Percentiles rank a stretch among this genome's conserved stretches.
Evolutionary conservation across 2,113 vertebrate genomes (phyloP).

Genomic region (Bagarius yarrelli): DNA sequence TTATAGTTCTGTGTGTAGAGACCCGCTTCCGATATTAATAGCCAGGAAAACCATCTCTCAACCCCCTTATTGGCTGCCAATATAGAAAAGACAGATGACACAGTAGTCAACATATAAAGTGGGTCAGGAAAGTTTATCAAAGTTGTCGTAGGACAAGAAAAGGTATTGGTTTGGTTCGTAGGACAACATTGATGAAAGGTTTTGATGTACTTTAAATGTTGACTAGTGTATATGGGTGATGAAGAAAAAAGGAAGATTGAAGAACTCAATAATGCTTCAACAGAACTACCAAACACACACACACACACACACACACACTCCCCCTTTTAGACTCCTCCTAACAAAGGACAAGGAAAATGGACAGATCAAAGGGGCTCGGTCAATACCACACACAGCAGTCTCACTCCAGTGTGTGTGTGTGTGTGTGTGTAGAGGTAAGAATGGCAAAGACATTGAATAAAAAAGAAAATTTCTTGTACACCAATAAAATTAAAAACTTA

Average conservation of each 20-base stretch:
- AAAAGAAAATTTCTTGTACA: too few species aligned
- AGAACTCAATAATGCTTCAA: slow-evolving; percentile 91
- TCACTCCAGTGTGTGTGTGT: slow-evolving; percentile 39
- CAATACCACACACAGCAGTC: slow-evolving; percentile 83
- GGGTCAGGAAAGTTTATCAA: too few species aligned
- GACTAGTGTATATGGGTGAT: slow-evolving; percentile 51
- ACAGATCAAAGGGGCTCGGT: slow-evolving; percentile 84
- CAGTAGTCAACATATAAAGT: too few species aligned
- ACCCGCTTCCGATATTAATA: slow-evolving; percentile 81
- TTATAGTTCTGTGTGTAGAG: slow-evolving; percentile 86
- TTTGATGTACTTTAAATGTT: too few species aligned
- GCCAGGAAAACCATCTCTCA: slow-evolving; percentile 39
- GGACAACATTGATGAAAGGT: too few species aligned
- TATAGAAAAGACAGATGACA: slow-evolving; percentile 68
- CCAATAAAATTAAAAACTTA: too few species aligned
- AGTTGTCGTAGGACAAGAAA: too few species aligned
- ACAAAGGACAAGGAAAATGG: slow-evolving; percentile 84
- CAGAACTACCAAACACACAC: slow-evolving; percentile 62
- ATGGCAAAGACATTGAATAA: too few species aligned
- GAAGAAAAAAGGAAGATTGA: slow-evolving; percentile 69
- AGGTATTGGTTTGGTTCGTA: too few species aligned
- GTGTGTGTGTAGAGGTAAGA: slow-evolving; percentile 21
- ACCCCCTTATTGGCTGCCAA: slow-evolving; percentile 58
- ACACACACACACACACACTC: slow-evolving; percentile 47
- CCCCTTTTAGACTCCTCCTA: slow-evolving; percentile 79